A percentile compares a stretch with the other conserved stretches of the same genome.
Evolutionary conservation across 2,888 invertebrate genomes (phyloP).

Genomic region (Lysandra coridon): DNA sequence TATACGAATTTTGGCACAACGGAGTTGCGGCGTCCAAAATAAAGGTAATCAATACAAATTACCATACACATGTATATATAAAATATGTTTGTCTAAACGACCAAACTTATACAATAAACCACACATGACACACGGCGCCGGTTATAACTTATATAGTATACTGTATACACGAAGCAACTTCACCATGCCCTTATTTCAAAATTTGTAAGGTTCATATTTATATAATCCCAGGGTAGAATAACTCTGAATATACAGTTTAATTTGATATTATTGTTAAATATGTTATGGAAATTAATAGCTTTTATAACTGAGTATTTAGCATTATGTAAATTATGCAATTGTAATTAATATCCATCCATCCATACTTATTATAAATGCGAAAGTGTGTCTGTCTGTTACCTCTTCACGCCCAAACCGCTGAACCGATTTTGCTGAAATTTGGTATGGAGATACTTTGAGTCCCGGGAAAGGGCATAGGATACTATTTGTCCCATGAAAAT

Average conservation of each 20-base stretch:
- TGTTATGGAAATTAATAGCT: neutral
- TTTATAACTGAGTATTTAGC: neutral
- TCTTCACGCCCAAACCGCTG: too few species aligned
- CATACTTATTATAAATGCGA: too few species aligned
- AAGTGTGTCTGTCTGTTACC: too few species aligned
- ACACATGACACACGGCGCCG: neutral
- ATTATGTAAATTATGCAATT: neutral
- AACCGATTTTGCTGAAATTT: too few species aligned
- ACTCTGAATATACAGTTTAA: neutral
- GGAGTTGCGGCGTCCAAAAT: neutral
- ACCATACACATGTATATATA: neutral
- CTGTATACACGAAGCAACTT: neutral
- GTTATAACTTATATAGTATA: neutral
- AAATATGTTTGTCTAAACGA: neutral
- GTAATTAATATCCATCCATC: neutral
- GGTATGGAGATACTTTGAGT: too few species aligned
- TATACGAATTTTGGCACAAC: too few species aligned
- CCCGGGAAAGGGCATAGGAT: too few species aligned
- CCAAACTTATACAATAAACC: conserved; percentile 1
- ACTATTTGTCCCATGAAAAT: too few species aligned
- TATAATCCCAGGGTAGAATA: too few species aligned
- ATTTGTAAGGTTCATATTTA: too few species aligned
- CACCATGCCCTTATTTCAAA: too few species aligned
- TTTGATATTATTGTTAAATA: neutral
- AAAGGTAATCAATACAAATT: conserved; percentile 1